Evolutionary conservation across 2,113 vertebrate genomes (phyloP).

Genomic region (Tachycineta bicolor): DNA sequence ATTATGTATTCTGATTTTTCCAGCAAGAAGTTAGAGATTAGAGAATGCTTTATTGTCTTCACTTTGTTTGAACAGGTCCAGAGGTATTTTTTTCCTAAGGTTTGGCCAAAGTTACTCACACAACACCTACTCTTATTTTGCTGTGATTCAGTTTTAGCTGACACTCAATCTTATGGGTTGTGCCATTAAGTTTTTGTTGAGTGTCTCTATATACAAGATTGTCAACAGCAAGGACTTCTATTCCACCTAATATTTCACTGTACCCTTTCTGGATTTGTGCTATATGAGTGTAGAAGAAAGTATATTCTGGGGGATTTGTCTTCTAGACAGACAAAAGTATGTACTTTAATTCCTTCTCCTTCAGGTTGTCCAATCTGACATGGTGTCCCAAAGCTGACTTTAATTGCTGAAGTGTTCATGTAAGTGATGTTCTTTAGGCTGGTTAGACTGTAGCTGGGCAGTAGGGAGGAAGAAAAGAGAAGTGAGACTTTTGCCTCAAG

Average conservation of each 20-base stretch:
- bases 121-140: background rate
- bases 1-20: background rate
- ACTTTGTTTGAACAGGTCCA: background rate
- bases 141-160: constrained; percentile 28
- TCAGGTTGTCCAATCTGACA: background rate
- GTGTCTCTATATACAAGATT: background rate
- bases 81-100: background rate
- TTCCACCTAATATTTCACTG: background rate
- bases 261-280: background rate
- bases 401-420: background rate
- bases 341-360: background rate
- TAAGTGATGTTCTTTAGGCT: background rate
- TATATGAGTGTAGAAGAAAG: background rate
- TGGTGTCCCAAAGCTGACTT: background rate
- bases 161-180: background rate
- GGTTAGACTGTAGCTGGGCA: background rate
- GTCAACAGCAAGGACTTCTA: constrained; percentile 1
- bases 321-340: background rate
- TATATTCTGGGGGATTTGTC: background rate
- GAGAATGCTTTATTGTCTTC: background rate
- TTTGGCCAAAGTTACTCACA: background rate
- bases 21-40: background rate
- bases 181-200: background rate
- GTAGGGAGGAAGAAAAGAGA: background rate
- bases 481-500: background rate